phyloP scores from a whole-genome alignment of 53 echinoderm and acorn worm species.

The Holothuria scabra region DNA sequence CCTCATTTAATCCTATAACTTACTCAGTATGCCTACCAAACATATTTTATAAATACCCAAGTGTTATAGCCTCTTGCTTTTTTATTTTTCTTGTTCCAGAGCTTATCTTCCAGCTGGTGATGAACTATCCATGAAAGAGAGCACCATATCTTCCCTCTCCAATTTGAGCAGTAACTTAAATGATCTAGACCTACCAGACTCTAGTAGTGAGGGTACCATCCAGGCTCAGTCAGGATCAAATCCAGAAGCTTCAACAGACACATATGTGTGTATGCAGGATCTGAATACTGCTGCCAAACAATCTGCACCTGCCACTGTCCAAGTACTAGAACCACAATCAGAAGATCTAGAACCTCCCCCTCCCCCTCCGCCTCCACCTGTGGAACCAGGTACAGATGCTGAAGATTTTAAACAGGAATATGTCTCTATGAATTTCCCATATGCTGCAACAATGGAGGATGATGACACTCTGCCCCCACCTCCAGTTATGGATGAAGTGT shows the following conservation, averaged over 20 bases:
- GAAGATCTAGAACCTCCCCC: too few species aligned
- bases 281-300: too few species aligned
- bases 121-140: slow-evolving; percentile 26
- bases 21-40: too few species aligned
- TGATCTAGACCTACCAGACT: slow-evolving; percentile 21
- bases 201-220: background rate
- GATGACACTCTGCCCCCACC: slow-evolving; percentile 37
- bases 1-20: too few species aligned
- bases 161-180: slow-evolving; percentile 3
- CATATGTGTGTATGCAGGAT: too few species aligned
- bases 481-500: background rate
- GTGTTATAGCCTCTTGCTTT: background rate
- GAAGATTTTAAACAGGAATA: too few species aligned
- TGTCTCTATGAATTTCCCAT: too few species aligned
- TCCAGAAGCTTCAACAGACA: background rate
- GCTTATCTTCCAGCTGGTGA: background rate
- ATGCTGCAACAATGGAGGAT: background rate
- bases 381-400: too few species aligned
- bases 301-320: too few species aligned
- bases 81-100: background rate
- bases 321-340: too few species aligned
- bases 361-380: too few species aligned
- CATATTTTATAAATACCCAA: background rate
- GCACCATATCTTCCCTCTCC: slow-evolving; percentile 8
- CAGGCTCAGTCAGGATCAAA: background rate